Evolutionary conservation across 1,140 invertebrate genomes (phyloP), one percentile per base, ranked within the genome.

Genomic region (Amphibalanus amphitrite): DNA sequence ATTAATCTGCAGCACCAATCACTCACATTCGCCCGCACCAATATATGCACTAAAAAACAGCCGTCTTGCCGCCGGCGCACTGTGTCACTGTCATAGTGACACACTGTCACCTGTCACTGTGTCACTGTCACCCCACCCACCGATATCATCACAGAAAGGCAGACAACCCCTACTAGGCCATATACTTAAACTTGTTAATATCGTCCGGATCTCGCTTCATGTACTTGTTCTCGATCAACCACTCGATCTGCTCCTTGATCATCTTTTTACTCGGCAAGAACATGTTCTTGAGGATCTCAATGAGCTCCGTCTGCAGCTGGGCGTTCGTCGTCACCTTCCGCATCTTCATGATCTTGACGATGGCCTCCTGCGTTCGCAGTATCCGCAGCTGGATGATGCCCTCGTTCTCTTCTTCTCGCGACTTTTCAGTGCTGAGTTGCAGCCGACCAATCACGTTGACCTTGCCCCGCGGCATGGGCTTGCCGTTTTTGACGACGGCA

Each of bases 211-310:
- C 94, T 74, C 97, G 85, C 72, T 86, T 84, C 88, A 99, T 97
- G 80, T 97, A 98, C 80, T 97, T 97, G 79, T 98, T 92, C 82
- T 99, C 96, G 75, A 99, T 98, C 17, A 99, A 85, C 95, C 95
- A 98, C 81, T 99, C 96, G 40, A 98, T 88, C 83, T 98, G 96
- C 83, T 99, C 95, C 69, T 99, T 99, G 75, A 99, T 98, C 88
- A 98, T 92, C 82, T 98, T 98, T 82, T 97, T 97, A 73, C 93
- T 95, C 38, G 97, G 97, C 76, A 98, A 82, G 84, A 99, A 99
- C 94, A 98, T 97, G 80, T 98, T 97, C 82, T 97, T 98, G 70
- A 99, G 83, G 80, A 99, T 97, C 82, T 98, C 95, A 13, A 98
- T 90, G 64, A 98, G 83, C 85, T 98, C 96, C 64, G 92, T 92